Evolutionary conservation across 64 coral and sea anemone genomes (phyloP).

Genomic region (Pocillopora verrucosa): DNA sequence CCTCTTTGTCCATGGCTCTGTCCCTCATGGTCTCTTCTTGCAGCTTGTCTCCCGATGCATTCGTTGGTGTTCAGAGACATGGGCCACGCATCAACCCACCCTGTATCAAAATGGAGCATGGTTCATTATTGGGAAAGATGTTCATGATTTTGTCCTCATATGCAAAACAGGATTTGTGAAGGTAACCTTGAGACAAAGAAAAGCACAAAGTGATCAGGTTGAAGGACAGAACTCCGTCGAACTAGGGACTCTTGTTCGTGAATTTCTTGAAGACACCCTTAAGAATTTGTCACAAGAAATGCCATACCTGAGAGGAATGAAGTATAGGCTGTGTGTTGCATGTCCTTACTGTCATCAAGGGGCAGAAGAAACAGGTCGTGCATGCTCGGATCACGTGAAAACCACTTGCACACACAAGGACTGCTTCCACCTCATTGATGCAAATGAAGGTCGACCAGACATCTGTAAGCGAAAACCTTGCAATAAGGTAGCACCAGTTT

Average conservation of each 20-base stretch:
- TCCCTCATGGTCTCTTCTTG: conserved; percentile 25
- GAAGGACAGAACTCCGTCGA: no score
- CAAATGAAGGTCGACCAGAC: neutral
- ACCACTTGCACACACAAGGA: neutral
- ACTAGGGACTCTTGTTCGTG: no score
- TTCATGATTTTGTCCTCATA: neutral
- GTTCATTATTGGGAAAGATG: conserved; percentile 2
- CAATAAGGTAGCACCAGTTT: neutral
- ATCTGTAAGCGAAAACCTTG: neutral
- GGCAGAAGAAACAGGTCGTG: no score
- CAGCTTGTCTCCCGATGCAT: conserved; percentile 18
- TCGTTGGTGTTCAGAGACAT: neutral
- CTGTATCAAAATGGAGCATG: conserved; percentile 13
- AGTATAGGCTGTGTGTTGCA: no score
- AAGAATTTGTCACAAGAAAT: neutral
- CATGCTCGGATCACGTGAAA: neutral
- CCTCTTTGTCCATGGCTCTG: conserved; percentile 21
- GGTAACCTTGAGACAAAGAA: neutral
- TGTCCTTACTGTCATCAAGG: no score
- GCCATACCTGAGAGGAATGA: no score
- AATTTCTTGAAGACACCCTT: neutral
- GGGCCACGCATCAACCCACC: neutral
- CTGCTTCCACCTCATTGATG: neutral
- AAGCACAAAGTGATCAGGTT: neutral
- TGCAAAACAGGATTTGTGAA: conserved; percentile 13